These are phyloP conservation scores for Perca schrenkii DNA, from an alignment of 2,113 vertebrate species.

Conservation along the genomic window DNA sequence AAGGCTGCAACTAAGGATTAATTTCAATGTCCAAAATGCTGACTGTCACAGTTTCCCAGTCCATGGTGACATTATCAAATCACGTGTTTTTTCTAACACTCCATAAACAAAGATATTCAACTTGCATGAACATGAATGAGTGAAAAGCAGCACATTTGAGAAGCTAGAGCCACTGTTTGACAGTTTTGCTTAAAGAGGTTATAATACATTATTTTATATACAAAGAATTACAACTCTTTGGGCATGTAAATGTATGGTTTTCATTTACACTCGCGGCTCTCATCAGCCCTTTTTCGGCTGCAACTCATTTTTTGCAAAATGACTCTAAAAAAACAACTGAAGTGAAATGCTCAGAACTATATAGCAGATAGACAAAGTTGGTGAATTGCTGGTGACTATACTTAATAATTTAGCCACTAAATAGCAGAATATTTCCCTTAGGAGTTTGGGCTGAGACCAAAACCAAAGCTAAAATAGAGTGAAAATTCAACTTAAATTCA, in stretches of 20 bases:
- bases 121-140: background rate
- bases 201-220: background rate
- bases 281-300: too few species aligned
- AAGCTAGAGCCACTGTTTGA: background rate
- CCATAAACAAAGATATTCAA: background rate
- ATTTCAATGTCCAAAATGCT: background rate
- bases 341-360: background rate
- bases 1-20: background rate
- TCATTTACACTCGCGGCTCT: too few species aligned
- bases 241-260: background rate
- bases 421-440: background rate
- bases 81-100: background rate
- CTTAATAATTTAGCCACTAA: background rate
- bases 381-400: background rate
- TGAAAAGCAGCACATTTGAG: constrained; percentile 4
- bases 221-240: background rate
- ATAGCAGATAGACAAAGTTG: background rate
- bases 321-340: background rate
- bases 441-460: background rate
- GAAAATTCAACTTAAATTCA: background rate
- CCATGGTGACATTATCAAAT: background rate
- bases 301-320: background rate
- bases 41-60: background rate
- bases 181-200: background rate
- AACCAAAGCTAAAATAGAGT: background rate